A percentile compares a stretch with the other conserved stretches of the same genome.
These are phyloP conservation scores for Pelodiscus sinensis DNA, from an alignment of 2,113 vertebrate genomes.

Conservation along the genomic window DNA sequence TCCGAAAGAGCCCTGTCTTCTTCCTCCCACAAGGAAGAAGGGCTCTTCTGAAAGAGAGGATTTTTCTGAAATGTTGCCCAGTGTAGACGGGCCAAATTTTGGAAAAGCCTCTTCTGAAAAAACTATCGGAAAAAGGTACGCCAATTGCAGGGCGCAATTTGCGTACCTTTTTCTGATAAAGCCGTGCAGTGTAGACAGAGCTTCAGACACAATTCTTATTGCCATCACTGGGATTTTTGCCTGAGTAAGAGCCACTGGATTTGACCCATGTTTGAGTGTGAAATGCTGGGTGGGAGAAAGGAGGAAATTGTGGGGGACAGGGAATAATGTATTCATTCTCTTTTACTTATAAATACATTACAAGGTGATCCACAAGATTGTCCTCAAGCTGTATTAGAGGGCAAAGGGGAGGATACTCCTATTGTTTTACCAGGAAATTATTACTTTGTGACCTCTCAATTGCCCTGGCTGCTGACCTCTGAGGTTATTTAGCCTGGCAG, in stretches of 20 bases:
- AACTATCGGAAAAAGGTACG: no score
- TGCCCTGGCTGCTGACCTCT: constrained; percentile 74
- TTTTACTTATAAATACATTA: constrained; percentile 23
- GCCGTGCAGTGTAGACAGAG: no score
- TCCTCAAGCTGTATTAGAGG: constrained; percentile 42
- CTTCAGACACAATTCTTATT: not conserved
- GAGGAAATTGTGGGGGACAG: not conserved
- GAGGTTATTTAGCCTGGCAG: constrained; percentile 74
- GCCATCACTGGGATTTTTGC: not conserved
- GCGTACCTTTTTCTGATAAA: no score
- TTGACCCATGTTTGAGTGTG: not conserved
- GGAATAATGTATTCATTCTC: constrained; percentile 20
- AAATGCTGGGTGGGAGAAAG: fast-evolving
- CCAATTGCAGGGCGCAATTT: no score
- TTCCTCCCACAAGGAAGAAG: no score
- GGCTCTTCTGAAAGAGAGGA: no score
- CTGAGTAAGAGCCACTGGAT: not conserved
- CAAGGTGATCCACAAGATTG: not conserved
- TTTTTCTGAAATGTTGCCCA: no score
- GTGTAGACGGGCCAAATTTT: no score
- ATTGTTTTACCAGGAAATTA: constrained; percentile 60
- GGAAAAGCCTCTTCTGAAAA: no score
- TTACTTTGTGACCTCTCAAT: constrained; percentile 66
- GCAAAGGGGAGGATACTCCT: constrained; percentile 25
- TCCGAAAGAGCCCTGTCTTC: no score